Evolutionary conservation across 1,140 invertebrate species (phyloP), one percentile per base, ranked within the genome.

Genomic region (Dreissena rostriformis): DNA sequence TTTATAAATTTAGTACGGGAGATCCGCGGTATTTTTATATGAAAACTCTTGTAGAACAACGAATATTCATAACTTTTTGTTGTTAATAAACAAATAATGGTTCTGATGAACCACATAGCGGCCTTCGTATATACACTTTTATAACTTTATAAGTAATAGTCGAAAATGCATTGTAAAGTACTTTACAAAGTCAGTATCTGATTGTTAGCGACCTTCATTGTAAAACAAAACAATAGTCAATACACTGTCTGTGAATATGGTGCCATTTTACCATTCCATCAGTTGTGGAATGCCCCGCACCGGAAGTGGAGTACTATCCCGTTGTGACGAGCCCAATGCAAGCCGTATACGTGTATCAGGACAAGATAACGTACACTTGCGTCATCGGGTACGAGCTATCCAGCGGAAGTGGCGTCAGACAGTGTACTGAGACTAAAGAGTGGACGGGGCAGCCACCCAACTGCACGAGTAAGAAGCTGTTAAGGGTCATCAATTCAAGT

Each of bases 401-500:
- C 5, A 68, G 17, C 24, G 76, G 76, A 10, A 53, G 53, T 68
- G 29, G 7, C 12, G 53, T 29, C 7, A 79, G 63, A 24, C 66
- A 12, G 19, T 79, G 76, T 55, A 39, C 28, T 22, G 76, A 67
- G n/a, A 26, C 51, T 4, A 39, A 4, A 2, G 61, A 39, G 0
- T 79, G 76, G 76, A 52, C 76, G 19, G 76, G 76, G 22, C 28
- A 12, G 24, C 17, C 76, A 15, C 63, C 76, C 7, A 49, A 15
- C 55, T 79, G 76, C 49, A 79, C 76, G 66, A 68, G 76, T 79
- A 79, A 67, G 57, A n/a, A 5, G 57, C 39, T 39, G 39, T 39
- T 8, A n/a, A n/a, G n/a, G n/a, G n/a, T n/a, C n/a, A n/a, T n/a
- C n/a, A n/a, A n/a, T n/a, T n/a, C n/a, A n/a, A n/a, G n/a, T n/a